phyloP scores from a whole-genome alignment of 64 coral and sea anemone genomes.

The Catalaphyllia jardinei region DNA sequence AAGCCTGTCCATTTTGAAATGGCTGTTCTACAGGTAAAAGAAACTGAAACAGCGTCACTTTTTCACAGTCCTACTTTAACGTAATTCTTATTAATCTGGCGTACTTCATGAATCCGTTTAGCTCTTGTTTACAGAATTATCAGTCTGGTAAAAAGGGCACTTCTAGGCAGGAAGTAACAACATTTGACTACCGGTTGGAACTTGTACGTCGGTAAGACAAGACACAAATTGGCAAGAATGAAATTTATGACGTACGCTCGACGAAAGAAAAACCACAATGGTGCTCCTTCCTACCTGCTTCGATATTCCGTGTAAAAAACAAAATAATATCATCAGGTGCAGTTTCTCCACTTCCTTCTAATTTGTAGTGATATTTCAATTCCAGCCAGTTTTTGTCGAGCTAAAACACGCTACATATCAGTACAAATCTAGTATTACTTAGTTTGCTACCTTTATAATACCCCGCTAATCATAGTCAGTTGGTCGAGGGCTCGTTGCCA shows the following conservation, averaged over 20 bases:
- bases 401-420: conserved; percentile 20
- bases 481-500: conserved; percentile 13
- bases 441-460: conserved; percentile 39
- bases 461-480: conserved; percentile 33
- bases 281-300: neutral
- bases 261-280: neutral
- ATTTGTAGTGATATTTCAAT: neutral
- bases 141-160: conserved; percentile 4
- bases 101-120: conserved; percentile 30
- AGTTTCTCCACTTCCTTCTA: neutral
- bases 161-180: no score
- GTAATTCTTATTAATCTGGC: conserved; percentile 11
- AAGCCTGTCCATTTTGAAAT: conserved; percentile 61
- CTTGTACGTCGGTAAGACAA: conserved; percentile 7
- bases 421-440: conserved; percentile 24
- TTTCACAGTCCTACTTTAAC: conserved; percentile 27
- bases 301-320: conserved; percentile 7
- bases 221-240: conserved; percentile 10
- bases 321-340: conserved; percentile 5
- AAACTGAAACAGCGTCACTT: conserved; percentile 37
- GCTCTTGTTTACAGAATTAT: neutral
- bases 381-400: conserved; percentile 17
- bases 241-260: neutral
- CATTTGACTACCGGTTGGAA: neutral
- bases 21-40: conserved; percentile 81